Evolutionary conservation across 2,797 vertebrate species (phyloP), one percentile per base, ranked within the genome.

Genomic region (Sorex maritimensis): DNA sequence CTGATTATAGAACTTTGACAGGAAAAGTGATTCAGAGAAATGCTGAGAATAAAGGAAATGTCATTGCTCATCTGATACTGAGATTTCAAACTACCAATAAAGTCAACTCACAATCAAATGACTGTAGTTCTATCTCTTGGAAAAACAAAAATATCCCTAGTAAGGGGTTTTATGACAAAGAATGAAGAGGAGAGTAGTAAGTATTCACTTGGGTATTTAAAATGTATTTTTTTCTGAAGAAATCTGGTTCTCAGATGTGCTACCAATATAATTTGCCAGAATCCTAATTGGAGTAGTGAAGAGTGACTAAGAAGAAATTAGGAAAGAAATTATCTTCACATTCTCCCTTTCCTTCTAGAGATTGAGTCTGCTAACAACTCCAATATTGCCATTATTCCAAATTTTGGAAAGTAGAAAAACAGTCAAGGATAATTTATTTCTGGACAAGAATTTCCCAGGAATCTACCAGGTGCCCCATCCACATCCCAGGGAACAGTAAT

Each of bases 401-500:
- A 44, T 30, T 52, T 95, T 71, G 85, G 69, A 46, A 91, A 77
- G 41, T 1, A 74, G 73, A 41, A 88, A 90, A 75, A 69, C 46
- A 67, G 71, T 93, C 89, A 83, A 94, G 71, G 72, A 68, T 90
- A 85, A 94, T 91, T 94, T 88, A 86, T 94, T 88, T 63, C 78
- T 91, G 78, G 81, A 79, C 24, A 49, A 90, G 71, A 81, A 80
- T 75, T 92, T 86, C 52, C 65, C 67, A 90, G 84, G 84, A 93
- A 8, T 52, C 88, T 80, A 89, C 92, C 81, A 91, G 52, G 3
- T 92, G 86, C 84, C 88, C 93, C 69, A 67, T 0, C 34, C 92
- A 94, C 86, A 95, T 80, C 95, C 91, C 90, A 75, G 87, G 94
- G 91, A 90, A 92, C 78, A 97, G 86, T 55, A 72, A 88, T 92